Evolutionary conservation across 2,888 invertebrate genomes (phyloP).

Genomic region (Cerastoderma edule): DNA sequence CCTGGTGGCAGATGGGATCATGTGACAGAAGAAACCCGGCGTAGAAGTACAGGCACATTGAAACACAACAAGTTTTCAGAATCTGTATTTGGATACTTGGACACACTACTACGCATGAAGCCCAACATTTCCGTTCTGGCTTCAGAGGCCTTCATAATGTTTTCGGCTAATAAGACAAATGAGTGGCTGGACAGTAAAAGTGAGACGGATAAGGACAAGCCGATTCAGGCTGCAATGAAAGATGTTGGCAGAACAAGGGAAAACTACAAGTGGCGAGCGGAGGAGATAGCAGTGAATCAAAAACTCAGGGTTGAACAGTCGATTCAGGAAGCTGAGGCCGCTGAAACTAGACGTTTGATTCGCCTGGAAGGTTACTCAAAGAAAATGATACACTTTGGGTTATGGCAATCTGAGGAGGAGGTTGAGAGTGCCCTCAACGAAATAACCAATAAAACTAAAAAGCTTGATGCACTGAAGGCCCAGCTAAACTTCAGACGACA

Average conservation of each 20-base stretch:
- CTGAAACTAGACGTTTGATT: conserved; percentile 28
- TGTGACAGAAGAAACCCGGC: conserved; percentile 10
- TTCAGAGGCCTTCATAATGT: conserved; percentile 56
- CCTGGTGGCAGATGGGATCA: conserved; percentile 28
- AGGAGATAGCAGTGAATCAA: conserved; percentile 35
- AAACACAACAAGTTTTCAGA: conserved; percentile 44
- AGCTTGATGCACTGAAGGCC: conserved; percentile 35
- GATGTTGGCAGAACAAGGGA: conserved; percentile 25
- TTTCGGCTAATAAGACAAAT: conserved; percentile 47
- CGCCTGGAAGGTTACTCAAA: conserved; percentile 35
- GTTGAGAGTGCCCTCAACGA: conserved; percentile 38
- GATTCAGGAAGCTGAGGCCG: conserved; percentile 9
- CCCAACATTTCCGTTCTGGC: conserved; percentile 38
- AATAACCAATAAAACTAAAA: conserved; percentile 32
- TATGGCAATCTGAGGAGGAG: conserved; percentile 48
- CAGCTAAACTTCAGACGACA: conserved; percentile 40
- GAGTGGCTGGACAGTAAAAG: conserved; percentile 43
- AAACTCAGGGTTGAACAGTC: conserved; percentile 21
- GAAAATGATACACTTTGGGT: conserved; percentile 46
- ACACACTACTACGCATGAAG: conserved; percentile 25
- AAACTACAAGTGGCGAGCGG: conserved; percentile 29
- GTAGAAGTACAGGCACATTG: neutral
- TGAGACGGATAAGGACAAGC: conserved; percentile 24
- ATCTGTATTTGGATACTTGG: conserved; percentile 34
- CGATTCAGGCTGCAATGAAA: conserved; percentile 31